These are phyloP conservation scores for Cerastis rubricosa DNA, from an alignment of 2,888 invertebrate genomes.

Conservation along the genomic window DNA sequence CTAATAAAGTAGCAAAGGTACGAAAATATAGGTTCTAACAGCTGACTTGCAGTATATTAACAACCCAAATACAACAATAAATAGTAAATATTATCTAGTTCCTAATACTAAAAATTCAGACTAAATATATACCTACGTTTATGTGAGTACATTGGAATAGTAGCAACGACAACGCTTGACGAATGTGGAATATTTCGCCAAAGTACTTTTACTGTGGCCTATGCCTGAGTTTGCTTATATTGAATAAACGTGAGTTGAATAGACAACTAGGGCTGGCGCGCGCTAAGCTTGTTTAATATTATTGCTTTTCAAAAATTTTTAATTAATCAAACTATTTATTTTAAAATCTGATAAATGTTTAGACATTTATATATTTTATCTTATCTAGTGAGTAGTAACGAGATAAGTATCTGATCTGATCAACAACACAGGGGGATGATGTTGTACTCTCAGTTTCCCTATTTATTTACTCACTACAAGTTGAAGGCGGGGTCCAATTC, in stretches of 20 bases:
- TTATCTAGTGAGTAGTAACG: too few relatives aligned
- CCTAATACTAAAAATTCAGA: not conserved
- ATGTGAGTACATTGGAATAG: slow-evolving; percentile 72
- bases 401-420: too few relatives aligned
- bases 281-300: not conserved
- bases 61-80: not conserved
- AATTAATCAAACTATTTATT: too few relatives aligned
- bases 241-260: slow-evolving; percentile 91
- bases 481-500: slow-evolving; percentile 73
- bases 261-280: slow-evolving; percentile 84
- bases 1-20: too few relatives aligned
- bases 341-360: too few relatives aligned
- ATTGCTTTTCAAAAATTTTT: too few relatives aligned
- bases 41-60: not conserved
- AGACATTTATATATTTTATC: too few relatives aligned
- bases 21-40: not conserved
- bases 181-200: slow-evolving; percentile 88
- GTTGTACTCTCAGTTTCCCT: not conserved
- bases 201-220: slow-evolving; percentile 88
- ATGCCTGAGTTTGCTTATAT: slow-evolving; percentile 90
- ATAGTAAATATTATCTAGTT: too few relatives aligned
- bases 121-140: not conserved
- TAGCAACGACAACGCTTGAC: slow-evolving; percentile 79
- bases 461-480: slow-evolving; percentile 45
- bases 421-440: too few relatives aligned